Percentiles rank a stretch among this genome's conserved stretches.
Evolutionary conservation across 2,797 vertebrate species (phyloP).

Genomic region (Rhadinocentrus ornatus): DNA sequence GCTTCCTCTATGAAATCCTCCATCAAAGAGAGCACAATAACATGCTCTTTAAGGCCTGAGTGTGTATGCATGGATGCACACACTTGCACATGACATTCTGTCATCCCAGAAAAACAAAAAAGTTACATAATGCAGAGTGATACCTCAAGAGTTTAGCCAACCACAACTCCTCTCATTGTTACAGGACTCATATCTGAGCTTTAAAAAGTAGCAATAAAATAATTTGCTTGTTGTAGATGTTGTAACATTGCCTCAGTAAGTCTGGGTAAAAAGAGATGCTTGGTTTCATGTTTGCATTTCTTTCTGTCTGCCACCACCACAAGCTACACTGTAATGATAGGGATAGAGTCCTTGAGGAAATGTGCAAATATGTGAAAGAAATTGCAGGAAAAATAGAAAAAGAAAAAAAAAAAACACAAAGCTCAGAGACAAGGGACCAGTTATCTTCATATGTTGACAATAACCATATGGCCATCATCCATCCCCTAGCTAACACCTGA

Average conservation of each 20-base stretch:
- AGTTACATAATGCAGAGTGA: slow-evolving; percentile 69
- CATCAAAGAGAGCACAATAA: slow-evolving; percentile 49
- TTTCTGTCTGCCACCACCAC: slow-evolving; percentile 57
- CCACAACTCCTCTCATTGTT: slow-evolving; percentile 27
- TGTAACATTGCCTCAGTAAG: slow-evolving; percentile 29
- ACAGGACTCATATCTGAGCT: slow-evolving; percentile 22
- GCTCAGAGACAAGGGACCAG: slow-evolving; percentile 5
- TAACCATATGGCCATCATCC: slow-evolving; percentile 19
- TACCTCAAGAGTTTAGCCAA: slow-evolving; percentile 49
- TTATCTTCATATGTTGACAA: slow-evolving; percentile 26
- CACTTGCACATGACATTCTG: slow-evolving; percentile 23
- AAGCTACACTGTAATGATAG: slow-evolving; percentile 57
- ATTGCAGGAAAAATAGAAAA: slow-evolving; percentile 12
- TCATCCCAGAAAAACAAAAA: slow-evolving; percentile 47
- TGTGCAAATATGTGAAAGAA: slow-evolving; percentile 44
- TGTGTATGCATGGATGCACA: slow-evolving; percentile 10
- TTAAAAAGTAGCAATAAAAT: slow-evolving; percentile 39
- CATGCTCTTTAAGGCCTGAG: slow-evolving; percentile 39
- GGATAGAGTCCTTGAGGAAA: slow-evolving; percentile 57
- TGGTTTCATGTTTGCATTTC: slow-evolving; percentile 54
- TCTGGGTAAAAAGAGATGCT: slow-evolving; percentile 42
- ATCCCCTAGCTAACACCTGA: slow-evolving; percentile 35
- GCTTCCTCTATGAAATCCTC: slow-evolving; percentile 51
- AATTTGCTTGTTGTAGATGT: slow-evolving; percentile 57
- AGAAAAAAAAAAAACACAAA: not conserved